Conservation (phyloP, 2,797 vertebrate genomes). For the Molossus alvarezi region DNA sequence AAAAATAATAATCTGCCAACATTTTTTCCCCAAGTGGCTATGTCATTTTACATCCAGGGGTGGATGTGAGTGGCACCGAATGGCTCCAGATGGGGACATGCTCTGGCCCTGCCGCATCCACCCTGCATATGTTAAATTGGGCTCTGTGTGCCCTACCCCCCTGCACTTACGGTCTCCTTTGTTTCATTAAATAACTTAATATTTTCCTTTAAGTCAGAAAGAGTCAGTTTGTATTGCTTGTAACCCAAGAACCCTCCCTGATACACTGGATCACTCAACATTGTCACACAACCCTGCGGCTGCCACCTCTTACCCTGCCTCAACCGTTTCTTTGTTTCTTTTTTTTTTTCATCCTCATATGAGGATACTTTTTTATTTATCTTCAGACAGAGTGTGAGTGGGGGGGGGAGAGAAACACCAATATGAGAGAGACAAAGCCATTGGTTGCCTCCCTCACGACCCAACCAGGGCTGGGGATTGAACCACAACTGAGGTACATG, state of each 20-base stretch:
- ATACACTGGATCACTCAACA: neutral
- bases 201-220: neutral
- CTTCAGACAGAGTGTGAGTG: too few relatives aligned
- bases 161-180: neutral
- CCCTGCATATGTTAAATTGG: neutral
- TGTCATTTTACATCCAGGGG: too few relatives aligned
- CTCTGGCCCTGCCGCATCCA: neutral
- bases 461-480: too few relatives aligned
- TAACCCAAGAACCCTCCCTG: neutral
- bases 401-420: too few relatives aligned
- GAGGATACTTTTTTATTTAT: too few relatives aligned
- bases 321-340: neutral
- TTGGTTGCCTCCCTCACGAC: too few relatives aligned
- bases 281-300: neutral
- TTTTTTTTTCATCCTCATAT: too few relatives aligned
- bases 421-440: too few relatives aligned
- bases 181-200: neutral
- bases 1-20: neutral
- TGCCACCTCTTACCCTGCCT: neutral
- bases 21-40: neutral
- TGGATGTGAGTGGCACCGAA: neutral
- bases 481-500: too few relatives aligned
- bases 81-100: neutral
- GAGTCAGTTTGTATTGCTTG: neutral
- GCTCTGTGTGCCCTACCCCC: neutral